phyloP scores from a whole-genome alignment of 2,888 invertebrate genomes.

The Acrobasis suavella region DNA sequence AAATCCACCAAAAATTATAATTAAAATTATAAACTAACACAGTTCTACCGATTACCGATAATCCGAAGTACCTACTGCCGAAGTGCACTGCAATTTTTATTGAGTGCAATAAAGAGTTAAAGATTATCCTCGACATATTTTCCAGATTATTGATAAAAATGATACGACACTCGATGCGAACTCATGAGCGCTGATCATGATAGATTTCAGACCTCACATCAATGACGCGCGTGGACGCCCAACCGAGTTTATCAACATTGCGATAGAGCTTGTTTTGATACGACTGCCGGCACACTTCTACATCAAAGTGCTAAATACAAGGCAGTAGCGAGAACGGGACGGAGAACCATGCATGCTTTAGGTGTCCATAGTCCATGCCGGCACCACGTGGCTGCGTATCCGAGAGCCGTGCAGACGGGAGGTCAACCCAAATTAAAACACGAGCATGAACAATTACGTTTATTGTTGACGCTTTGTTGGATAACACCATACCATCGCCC shows the following conservation, averaged over 20 bases:
- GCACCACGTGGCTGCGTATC: slow-evolving; percentile 44
- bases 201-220: slow-evolving; percentile 14
- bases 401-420: slow-evolving; percentile 6
- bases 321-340: slow-evolving; percentile 41
- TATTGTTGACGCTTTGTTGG: slow-evolving; percentile 1
- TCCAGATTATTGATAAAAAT: slow-evolving; percentile 10
- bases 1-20: no score
- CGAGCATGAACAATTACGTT: slow-evolving; percentile 6
- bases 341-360: slow-evolving; percentile 52
- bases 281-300: slow-evolving; percentile 38
- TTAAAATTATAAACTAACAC: no score
- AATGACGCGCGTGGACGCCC: slow-evolving; percentile 21
- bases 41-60: background rate
- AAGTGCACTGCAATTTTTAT: background rate
- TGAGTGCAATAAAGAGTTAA: background rate
- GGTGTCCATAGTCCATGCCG: slow-evolving; percentile 53
- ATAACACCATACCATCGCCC: background rate
- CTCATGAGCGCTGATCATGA: slow-evolving; percentile 20
- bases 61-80: background rate
- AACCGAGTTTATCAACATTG: slow-evolving; percentile 28
- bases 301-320: slow-evolving; percentile 41
- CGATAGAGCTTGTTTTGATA: slow-evolving; percentile 30
- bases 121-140: background rate
- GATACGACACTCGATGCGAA: slow-evolving; percentile 6
- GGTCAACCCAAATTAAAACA: slow-evolving; percentile 17